Base-by-base conservation (phyloP, 2,888 invertebrate species). In the Ornithoptera alexandrae region DNA sequence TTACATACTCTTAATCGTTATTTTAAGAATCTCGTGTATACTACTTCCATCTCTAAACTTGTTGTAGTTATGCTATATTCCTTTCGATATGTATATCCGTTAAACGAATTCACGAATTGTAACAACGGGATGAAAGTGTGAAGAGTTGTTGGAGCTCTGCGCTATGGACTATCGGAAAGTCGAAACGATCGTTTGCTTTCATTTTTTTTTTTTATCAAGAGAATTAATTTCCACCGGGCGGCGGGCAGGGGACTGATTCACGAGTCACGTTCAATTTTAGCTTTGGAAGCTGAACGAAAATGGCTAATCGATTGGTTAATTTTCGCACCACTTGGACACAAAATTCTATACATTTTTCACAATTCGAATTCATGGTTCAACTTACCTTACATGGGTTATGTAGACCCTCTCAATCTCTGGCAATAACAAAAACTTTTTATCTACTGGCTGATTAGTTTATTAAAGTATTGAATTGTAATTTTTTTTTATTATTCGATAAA, bases 291-390 rank as follows among this genome's bases (percentile, higher is more conserved):
- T 80, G 79, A 85, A 82, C 82, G 81, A 82, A 84, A 90, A 88
- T 87, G 83, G 89, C 84, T 90, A 89, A 90, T 90, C 89, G 88
- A 89, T 87, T 85, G 89, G 90, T 89, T 90, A 89, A 88, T 91
- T 90, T 89, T 88, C 87, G 88, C 87, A 81, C 85, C 79, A 83
- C 84, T 88, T 88, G 86, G 84, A 83, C 89, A 84, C 82, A 79
- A 81, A 86, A 84, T 84, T 85, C 84, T 76, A 75, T 73, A 77
- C 78, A 82, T 80, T 84, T 82, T 80, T 81, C 30, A 79, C 81
- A 79, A 78, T 78, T 12, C 76, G 77, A 80, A 78, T 80, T 78
- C 77, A 77, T 74, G 76, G 73, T 69, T 62, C 74, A 77, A 73
- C 69, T 63, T 71, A 68, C 67, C 39, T 39, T 53, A 20, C 22